Evolutionary conservation across 2,797 vertebrate genomes (phyloP).

Genomic region (Centroberyx gerrardi): DNA sequence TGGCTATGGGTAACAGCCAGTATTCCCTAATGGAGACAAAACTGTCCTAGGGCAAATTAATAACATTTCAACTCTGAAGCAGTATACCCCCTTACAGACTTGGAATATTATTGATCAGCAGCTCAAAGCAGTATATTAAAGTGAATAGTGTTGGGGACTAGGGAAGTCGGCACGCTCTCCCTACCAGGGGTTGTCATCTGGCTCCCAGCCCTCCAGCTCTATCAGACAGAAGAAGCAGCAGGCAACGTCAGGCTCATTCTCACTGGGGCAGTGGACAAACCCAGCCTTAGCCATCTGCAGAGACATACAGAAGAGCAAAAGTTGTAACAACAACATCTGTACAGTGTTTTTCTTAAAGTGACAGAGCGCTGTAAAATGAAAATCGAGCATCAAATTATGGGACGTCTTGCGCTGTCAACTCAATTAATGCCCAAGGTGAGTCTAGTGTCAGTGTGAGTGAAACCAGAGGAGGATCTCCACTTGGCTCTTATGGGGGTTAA

Average conservation of each 20-base stretch:
- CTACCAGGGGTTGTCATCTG: slow-evolving; percentile 87
- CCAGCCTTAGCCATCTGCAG: slow-evolving; percentile 88
- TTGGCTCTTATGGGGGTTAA: slow-evolving; percentile 15
- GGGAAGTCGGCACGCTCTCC: slow-evolving; percentile 9
- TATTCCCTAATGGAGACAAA: too few species aligned
- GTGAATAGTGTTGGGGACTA: neutral
- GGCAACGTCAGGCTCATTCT: slow-evolving; percentile 85
- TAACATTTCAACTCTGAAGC: neutral
- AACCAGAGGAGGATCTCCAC: slow-evolving; percentile 20
- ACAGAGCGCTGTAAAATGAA: neutral
- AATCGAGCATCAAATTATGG: neutral
- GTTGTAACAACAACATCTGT: neutral
- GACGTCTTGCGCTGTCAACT: neutral
- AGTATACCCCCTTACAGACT: neutral
- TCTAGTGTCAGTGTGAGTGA: neutral
- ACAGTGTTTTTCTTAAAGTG: neutral
- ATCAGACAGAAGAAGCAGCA: slow-evolving; percentile 91
- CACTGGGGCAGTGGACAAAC: slow-evolving; percentile 86
- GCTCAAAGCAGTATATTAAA: neutral
- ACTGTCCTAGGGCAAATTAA: too few species aligned
- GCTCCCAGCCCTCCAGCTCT: slow-evolving; percentile 90
- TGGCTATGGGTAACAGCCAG: neutral
- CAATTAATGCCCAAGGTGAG: neutral
- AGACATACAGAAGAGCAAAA: slow-evolving; percentile 5
- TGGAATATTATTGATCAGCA: neutral